These are phyloP conservation scores for Platycercus adscitus DNA, from an alignment of 2,113 vertebrate genomes.

Conservation along the genomic window DNA sequence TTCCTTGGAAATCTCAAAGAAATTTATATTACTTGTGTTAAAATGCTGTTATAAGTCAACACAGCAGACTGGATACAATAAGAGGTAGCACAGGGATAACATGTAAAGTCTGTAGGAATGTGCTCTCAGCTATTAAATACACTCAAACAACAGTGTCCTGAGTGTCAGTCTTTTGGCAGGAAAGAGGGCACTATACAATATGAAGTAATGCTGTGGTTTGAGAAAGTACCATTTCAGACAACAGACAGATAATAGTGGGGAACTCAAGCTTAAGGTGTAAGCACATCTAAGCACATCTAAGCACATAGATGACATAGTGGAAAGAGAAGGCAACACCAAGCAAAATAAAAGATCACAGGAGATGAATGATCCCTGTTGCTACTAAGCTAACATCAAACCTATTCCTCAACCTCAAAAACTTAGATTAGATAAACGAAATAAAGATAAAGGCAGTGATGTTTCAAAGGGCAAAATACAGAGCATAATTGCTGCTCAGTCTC, in stretches of 20 bases:
- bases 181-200: background rate
- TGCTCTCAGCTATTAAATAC: background rate
- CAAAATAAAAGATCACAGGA: background rate
- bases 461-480: background rate
- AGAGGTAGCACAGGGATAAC: background rate
- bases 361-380: background rate
- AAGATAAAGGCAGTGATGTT: background rate
- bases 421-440: background rate
- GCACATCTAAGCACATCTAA: background rate
- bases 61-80: background rate
- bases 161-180: background rate
- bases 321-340: background rate
- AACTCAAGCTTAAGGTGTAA: background rate
- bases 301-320: accelerated
- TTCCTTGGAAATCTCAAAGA: background rate
- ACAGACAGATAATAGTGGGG: background rate
- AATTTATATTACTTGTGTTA: background rate
- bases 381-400: background rate
- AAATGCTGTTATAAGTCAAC: background rate
- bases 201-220: background rate
- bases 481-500: background rate
- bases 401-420: background rate
- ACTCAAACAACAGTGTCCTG: background rate
- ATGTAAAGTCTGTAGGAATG: background rate
- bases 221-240: background rate